phyloP scores from a whole-genome alignment of 2,797 vertebrate species.

The Psittacula echo region DNA sequence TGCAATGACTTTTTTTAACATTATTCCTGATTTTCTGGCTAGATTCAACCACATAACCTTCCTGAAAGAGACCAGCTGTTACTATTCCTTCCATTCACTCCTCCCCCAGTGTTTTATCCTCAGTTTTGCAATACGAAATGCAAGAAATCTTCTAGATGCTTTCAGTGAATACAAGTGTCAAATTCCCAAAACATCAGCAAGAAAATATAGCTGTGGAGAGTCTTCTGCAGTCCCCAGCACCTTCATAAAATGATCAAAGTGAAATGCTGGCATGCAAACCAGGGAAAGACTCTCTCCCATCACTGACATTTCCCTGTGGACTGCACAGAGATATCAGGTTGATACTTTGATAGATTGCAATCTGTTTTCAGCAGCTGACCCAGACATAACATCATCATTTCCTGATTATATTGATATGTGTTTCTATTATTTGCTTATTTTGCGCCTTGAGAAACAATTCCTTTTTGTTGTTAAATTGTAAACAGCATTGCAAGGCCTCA shows the following conservation, averaged over 20 bases:
- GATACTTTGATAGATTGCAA: constrained; percentile 76
- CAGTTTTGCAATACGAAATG: neutral
- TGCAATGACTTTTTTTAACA: neutral
- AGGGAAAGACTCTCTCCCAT: neutral
- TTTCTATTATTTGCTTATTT: constrained; percentile 87
- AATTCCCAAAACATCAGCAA: neutral
- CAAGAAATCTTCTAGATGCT: neutral
- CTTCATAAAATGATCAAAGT: neutral
- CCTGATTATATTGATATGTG: constrained; percentile 84
- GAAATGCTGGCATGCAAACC: neutral
- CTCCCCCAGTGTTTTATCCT: neutral
- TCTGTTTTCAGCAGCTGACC: constrained; percentile 81
- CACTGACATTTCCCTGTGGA: neutral
- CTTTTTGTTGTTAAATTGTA: constrained; percentile 86
- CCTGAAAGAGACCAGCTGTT: neutral
- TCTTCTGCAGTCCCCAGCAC: neutral
- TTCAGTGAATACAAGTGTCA: neutral
- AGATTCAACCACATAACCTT: neutral
- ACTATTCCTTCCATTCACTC: neutral
- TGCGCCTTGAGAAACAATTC: constrained; percentile 88
- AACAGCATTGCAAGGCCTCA: constrained; percentile 89
- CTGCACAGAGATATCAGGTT: constrained; percentile 41
- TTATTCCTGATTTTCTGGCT: neutral
- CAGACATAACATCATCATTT: constrained; percentile 87
- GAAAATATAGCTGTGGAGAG: neutral